Conservation (phyloP, 2,888 invertebrate genomes). For the Hirtodrosophila alboralis region DNA sequence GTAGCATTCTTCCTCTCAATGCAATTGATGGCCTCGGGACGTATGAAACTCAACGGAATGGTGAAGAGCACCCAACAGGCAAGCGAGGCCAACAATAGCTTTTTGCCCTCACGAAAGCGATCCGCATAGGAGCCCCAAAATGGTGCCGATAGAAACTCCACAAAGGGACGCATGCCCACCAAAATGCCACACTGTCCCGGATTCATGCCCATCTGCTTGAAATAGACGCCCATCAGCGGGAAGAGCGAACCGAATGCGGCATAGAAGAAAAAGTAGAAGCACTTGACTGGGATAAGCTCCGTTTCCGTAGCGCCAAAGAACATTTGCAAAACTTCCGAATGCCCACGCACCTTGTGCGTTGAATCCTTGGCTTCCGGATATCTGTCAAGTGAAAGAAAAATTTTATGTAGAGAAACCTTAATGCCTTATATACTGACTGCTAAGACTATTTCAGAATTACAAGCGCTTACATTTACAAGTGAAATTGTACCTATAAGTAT, state of each 20-base stretch:
- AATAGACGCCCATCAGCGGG: slow-evolving; percentile 99
- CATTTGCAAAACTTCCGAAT: slow-evolving; percentile 92
- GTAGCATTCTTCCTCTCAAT: slow-evolving; percentile 88
- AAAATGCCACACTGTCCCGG: slow-evolving; percentile 96
- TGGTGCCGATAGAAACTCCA: slow-evolving; percentile 98
- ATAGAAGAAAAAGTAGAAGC: slow-evolving; percentile 99
- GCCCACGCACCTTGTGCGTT: slow-evolving; percentile 94
- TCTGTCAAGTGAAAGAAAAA: no score
- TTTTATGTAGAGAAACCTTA: no score
- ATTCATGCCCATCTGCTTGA: slow-evolving; percentile 99
- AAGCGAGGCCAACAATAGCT: slow-evolving; percentile 94
- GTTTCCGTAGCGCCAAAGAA: slow-evolving; percentile 93
- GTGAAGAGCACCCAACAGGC: slow-evolving; percentile 99
- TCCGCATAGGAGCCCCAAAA: slow-evolving; percentile 99
- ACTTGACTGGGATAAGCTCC: slow-evolving; percentile 96
- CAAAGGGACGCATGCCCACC: slow-evolving; percentile 98
- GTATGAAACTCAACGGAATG: slow-evolving; percentile 96
- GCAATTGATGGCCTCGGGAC: slow-evolving; percentile 96
- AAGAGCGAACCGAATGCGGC: slow-evolving; percentile 99
- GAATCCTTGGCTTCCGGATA: slow-evolving; percentile 95
- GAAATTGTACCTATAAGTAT: no score
- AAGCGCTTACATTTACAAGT: no score
- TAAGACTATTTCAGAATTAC: no score
- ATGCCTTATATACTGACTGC: no score
- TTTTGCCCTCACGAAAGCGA: slow-evolving; percentile 88